Conservation (phyloP, 2,797 vertebrate genomes). For the Simalia tracyae region DNA sequence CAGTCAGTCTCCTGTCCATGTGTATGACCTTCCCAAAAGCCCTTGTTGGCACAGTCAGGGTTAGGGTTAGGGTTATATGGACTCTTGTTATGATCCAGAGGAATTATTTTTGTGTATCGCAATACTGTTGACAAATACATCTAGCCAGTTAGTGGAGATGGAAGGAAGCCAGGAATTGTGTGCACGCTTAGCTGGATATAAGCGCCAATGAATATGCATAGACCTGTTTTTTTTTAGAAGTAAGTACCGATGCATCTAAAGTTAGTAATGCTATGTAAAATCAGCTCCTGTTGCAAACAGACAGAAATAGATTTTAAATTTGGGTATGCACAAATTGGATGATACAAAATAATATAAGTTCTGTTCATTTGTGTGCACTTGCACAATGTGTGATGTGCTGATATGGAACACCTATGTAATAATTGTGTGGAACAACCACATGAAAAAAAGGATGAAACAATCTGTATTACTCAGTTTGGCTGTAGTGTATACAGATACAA, state of each 20-base stretch:
- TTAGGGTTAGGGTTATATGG: not conserved
- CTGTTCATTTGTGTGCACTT: not conserved
- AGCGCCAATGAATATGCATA: not conserved
- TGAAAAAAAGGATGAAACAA: not conserved
- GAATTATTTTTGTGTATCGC: not conserved
- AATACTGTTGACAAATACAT: not conserved
- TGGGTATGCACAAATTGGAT: not conserved
- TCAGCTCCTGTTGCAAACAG: not conserved
- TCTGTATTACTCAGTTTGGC: not conserved
- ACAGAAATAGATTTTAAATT: not conserved
- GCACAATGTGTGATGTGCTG: not conserved
- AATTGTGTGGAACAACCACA: not conserved
- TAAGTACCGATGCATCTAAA: not conserved
- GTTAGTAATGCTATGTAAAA: not conserved
- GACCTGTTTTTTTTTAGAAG: not conserved
- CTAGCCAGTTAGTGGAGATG: not conserved
- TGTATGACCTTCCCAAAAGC: not conserved
- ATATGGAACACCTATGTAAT: not conserved
- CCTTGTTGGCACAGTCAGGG: not conserved
- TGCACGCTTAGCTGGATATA: not conserved
- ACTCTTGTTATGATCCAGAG: not conserved
- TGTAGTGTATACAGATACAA: not conserved
- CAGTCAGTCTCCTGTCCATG: not conserved
- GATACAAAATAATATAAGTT: not conserved
- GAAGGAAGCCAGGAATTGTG: not conserved